Percentiles rank a stretch among this genome's conserved stretches.
Evolutionary conservation across 2,888 invertebrate species (phyloP).

Genomic region (Crematogaster levior): DNA sequence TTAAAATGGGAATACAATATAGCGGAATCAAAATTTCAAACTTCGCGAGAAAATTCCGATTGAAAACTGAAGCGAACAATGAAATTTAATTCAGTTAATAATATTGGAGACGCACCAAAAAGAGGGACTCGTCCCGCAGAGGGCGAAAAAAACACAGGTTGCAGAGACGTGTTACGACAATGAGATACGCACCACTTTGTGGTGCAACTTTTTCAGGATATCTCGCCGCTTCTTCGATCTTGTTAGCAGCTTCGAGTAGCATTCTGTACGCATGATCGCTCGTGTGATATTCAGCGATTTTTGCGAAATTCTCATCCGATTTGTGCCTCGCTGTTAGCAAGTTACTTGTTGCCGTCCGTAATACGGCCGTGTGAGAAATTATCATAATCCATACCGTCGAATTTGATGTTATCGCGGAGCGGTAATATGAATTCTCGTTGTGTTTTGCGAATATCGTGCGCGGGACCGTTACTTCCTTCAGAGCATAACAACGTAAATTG

Average conservation of each 20-base stretch:
- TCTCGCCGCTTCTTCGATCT: constrained; percentile 38
- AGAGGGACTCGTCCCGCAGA: neutral
- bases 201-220: constrained; percentile 33
- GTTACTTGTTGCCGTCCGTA: constrained; percentile 40
- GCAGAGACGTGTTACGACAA: constrained; percentile 7
- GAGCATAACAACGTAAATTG: constrained; percentile 25
- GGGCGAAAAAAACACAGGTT: neutral
- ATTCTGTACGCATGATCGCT: constrained; percentile 31
- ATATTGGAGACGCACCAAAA: neutral
- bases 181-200: constrained; percentile 32
- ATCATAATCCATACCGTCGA: neutral
- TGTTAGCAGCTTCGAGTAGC: constrained; percentile 35
- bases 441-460: constrained; percentile 33
- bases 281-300: constrained; percentile 29
- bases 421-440: constrained; percentile 18
- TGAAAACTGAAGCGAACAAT: neutral
- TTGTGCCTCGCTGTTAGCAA: constrained; percentile 33
- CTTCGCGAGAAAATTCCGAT: neutral
- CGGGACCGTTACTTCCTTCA: constrained; percentile 23
- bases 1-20: too few species aligned
- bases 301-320: constrained; percentile 11
- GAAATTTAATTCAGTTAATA: constrained; percentile 19
- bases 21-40: neutral
- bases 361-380: constrained; percentile 5
- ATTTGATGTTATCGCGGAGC: constrained; percentile 26